These are phyloP conservation scores for Hydropsyche tenuis DNA, from an alignment of 1,140 invertebrate species.

Conservation along the genomic window DNA sequence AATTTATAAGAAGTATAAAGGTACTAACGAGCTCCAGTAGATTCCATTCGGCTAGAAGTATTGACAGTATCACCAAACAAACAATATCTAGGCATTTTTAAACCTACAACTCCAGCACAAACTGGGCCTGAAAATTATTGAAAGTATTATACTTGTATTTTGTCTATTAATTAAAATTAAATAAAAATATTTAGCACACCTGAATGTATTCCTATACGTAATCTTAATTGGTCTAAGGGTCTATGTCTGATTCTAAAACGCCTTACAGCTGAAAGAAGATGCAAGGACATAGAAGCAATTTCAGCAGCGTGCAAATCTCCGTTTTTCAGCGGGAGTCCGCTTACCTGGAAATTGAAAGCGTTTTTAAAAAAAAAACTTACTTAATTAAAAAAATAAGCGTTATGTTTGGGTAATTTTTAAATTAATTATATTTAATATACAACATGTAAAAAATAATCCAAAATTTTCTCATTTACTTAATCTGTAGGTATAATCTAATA, in stretches of 20 bases:
- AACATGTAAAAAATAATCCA: too few species aligned
- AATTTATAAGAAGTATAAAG: not conserved
- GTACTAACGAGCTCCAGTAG: constrained; percentile 78
- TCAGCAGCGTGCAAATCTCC: constrained; percentile 86
- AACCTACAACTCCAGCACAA: constrained; percentile 86
- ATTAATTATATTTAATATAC: not conserved
- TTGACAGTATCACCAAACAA: constrained; percentile 90
- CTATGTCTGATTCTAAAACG: constrained; percentile 88
- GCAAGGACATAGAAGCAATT: constrained; percentile 91
- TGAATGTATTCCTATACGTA: constrained; percentile 92
- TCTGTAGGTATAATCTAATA: too few species aligned
- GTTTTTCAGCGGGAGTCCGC: constrained; percentile 82
- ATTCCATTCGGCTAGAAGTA: constrained; percentile 94
- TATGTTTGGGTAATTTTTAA: not conserved
- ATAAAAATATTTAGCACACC: constrained; percentile 60
- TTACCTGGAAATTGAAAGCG: constrained; percentile 65
- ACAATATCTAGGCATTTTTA: constrained; percentile 91
- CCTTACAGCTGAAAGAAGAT: constrained; percentile 80
- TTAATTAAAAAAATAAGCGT: not conserved
- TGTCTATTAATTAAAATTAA: constrained; percentile 1
- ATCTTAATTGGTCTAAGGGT: constrained; percentile 81
- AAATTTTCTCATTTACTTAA: too few species aligned
- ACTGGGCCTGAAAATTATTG: constrained; percentile 70
- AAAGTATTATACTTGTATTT: not conserved
- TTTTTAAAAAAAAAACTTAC: not conserved